Evolutionary conservation across 2,888 invertebrate species (phyloP).

Genomic region (Nemurella pictetii): DNA sequence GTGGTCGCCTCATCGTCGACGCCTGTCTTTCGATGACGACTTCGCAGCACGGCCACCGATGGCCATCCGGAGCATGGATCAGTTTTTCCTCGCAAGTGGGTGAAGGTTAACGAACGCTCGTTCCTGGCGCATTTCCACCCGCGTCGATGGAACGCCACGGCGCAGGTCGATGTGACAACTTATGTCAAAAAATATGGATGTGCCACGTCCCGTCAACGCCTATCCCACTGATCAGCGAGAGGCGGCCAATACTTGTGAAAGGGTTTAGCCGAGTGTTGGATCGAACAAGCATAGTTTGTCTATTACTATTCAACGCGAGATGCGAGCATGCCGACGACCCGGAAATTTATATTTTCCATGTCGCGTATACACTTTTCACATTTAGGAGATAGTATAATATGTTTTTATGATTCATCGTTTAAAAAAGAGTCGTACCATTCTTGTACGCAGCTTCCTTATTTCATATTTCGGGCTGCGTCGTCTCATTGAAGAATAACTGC

Average conservation of each 20-base stretch:
- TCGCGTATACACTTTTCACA: neutral
- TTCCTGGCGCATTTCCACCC: too few species aligned
- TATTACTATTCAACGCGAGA: too few species aligned
- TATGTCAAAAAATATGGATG: too few species aligned
- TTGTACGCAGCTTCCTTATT: neutral
- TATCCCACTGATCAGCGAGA: too few species aligned
- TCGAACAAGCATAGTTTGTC: too few species aligned
- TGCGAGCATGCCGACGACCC: too few species aligned
- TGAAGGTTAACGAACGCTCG: neutral
- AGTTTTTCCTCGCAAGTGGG: neutral
- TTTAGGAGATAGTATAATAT: too few species aligned
- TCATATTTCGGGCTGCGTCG: neutral
- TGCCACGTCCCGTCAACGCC: too few species aligned
- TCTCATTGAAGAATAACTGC: neutral
- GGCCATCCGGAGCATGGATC: neutral
- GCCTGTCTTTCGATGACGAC: neutral
- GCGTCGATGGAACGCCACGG: too few species aligned
- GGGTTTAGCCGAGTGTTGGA: too few species aligned
- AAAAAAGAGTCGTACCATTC: neutral
- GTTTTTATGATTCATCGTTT: neutral
- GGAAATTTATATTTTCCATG: neutral
- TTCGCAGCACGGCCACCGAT: neutral
- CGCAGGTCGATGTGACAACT: too few species aligned
- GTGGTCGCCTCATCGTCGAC: neutral
- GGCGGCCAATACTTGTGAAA: too few species aligned